phyloP scores from a whole-genome alignment of 2,888 invertebrate species.

The Monochamus alternatus region DNA sequence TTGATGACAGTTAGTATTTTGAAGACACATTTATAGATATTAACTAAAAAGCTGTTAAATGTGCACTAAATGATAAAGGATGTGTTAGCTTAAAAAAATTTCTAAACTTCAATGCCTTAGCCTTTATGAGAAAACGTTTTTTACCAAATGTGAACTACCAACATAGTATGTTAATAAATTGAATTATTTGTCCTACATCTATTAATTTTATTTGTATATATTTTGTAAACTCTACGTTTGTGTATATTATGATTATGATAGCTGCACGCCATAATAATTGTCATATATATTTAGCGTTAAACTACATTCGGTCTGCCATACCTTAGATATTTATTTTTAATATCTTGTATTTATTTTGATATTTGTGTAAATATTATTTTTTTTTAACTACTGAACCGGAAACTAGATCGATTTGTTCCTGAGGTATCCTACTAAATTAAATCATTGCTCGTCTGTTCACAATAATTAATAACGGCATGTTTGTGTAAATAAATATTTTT shows the following conservation, averaged over 20 bases:
- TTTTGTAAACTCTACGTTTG: conserved; percentile 44
- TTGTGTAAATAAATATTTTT: conserved; percentile 67
- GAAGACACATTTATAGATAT: conserved; percentile 19
- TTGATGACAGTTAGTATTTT: conserved; percentile 18
- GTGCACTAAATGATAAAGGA: conserved; percentile 39
- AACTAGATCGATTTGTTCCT: conserved; percentile 50
- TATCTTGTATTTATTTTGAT: conserved; percentile 43
- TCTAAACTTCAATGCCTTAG: conserved; percentile 41
- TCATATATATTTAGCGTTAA: conserved; percentile 29
- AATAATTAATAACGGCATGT: conserved; percentile 60
- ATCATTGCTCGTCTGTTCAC: conserved; percentile 47
- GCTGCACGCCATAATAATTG: conserved; percentile 41
- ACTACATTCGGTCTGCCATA: conserved; percentile 49
- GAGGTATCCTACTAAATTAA: conserved; percentile 49
- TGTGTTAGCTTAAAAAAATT: conserved; percentile 32
- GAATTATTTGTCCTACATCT: conserved; percentile 25
- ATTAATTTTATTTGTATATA: conserved; percentile 49
- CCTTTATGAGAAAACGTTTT: conserved; percentile 28
- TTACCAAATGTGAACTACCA: conserved; percentile 48
- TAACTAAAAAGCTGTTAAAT: conserved; percentile 35
- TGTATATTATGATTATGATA: conserved; percentile 44
- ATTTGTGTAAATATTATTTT: conserved; percentile 41
- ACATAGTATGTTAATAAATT: conserved; percentile 31
- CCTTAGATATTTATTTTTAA: conserved; percentile 47
- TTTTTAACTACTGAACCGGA: conserved; percentile 46